Percentiles rank a stretch among this genome's conserved stretches.
phyloP scores from a whole-genome alignment of 2,888 invertebrate species.

The Drosophila aldrichi region DNA sequence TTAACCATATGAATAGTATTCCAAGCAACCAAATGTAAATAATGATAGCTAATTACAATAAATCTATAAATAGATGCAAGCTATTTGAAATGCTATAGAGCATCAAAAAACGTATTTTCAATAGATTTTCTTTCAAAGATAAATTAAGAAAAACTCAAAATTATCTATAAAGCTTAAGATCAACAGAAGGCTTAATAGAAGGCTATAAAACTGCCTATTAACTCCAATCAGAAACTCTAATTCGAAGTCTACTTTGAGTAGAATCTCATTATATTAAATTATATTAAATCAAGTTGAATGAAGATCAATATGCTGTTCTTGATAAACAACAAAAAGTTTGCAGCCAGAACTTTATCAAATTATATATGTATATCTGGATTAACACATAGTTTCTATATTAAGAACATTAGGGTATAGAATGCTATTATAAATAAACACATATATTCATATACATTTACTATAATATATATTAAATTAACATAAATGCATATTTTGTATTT shows the following conservation, averaged over 20 bases:
- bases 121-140: not conserved
- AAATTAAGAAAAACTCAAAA: not conserved
- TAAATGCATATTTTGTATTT: not conserved
- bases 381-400: not conserved
- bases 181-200: not conserved
- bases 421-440: too few species aligned
- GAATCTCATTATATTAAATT: not conserved
- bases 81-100: not conserved
- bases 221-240: not conserved
- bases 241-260: not conserved
- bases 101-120: not conserved
- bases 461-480: too few species aligned
- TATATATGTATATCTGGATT: too few species aligned
- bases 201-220: not conserved
- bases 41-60: not conserved
- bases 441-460: not conserved
- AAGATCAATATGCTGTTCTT: not conserved
- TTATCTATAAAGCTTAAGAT: not conserved
- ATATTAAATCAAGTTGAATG: not conserved
- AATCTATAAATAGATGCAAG: conserved; percentile 7
- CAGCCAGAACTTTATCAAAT: too few species aligned
- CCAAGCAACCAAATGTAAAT: conserved; percentile 8
- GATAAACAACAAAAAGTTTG: too few species aligned
- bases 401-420: not conserved
- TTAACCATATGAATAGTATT: conserved; percentile 15